These are phyloP conservation scores for Spilosoma lubricipeda DNA, from an alignment of 2,888 invertebrate species.

Conservation along the genomic window DNA sequence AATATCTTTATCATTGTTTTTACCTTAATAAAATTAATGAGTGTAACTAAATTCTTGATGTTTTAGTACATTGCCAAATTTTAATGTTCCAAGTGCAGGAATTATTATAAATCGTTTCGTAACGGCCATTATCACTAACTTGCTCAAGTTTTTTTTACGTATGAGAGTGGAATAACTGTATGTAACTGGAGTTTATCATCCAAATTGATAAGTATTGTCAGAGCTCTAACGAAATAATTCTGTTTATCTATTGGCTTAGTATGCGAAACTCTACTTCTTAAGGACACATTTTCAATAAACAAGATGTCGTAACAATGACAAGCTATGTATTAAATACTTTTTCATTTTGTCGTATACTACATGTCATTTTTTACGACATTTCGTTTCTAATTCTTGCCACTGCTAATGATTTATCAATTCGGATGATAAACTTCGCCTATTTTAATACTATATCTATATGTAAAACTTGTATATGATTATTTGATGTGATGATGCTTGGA, in stretches of 20 bases:
- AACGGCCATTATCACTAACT: conserved; percentile 37
- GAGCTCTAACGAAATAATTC: background rate
- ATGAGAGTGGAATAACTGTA: conserved; percentile 34
- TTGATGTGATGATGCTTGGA: conserved; percentile 57
- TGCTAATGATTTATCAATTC: conserved; percentile 26
- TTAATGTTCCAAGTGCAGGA: background rate
- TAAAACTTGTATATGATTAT: conserved; percentile 49
- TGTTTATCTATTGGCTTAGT: background rate
- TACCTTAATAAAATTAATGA: background rate
- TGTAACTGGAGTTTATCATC: conserved; percentile 23
- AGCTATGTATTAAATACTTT: background rate
- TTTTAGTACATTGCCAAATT: background rate
- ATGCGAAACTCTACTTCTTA: background rate
- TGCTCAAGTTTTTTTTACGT: conserved; percentile 48
- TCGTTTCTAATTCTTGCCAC: background rate
- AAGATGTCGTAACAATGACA: background rate
- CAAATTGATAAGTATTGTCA: conserved; percentile 32
- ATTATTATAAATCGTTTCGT: conserved; percentile 41
- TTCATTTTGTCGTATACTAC: background rate
- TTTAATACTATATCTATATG: conserved; percentile 37
- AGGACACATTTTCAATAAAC: background rate
- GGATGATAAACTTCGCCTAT: conserved; percentile 31
- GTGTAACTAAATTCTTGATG: background rate
- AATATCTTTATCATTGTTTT: background rate
- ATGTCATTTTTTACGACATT: background rate